Base-by-base conservation (phyloP, 2,113 vertebrate species). In the Brachypodius melanocephalos region DNA sequence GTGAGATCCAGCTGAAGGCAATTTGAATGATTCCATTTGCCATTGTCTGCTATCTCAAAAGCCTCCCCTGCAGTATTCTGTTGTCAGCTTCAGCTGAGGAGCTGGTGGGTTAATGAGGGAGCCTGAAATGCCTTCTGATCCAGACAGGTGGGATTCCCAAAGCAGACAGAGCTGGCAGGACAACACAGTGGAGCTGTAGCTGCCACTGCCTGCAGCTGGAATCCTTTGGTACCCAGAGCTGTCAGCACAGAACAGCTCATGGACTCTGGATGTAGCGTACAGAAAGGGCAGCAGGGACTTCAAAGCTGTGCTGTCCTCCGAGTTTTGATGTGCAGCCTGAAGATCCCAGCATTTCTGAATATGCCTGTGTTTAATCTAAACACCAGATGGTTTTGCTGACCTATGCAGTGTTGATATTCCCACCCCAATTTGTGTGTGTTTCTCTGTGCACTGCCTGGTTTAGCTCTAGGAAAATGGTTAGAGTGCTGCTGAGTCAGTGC, bases 401-500 rank as follows among this genome's bases (percentile, higher is more conserved):
- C 95, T 92, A 20, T 55, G 57, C 85, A 80, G 28, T 93, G 95
- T 92, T 96, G 79, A 59, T 82, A 54, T 89, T 91, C 95, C 77
- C 76, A 45, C 38, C 77, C 93, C 80, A 85, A 85, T 89, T 83
- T 96, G 48, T 89, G 54, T 78, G 63, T 90, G 48, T 34, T 90
- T 80, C 67, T 86, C 66, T 75, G 40, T 83, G 88, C 66, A 43
- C 58, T 78, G 81, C 62, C 57, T 76, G 58, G 49, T 84, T 90
- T 77, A 96, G 82, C 43, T 86, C 78, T 67, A 83, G 51, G 77
- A 89, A 88, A 95, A 92, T 57, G 88, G 89, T 51, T 55, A 17
- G 89, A 95, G 77, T 42, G 59, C 71, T 97, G 96, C 96, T 96
- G 96, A 98, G 88, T 97, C 92, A 97, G 96, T 89, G 67, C 91